Conservation (phyloP, 2,113 vertebrate genomes). For the Solenodon paradoxus region DNA sequence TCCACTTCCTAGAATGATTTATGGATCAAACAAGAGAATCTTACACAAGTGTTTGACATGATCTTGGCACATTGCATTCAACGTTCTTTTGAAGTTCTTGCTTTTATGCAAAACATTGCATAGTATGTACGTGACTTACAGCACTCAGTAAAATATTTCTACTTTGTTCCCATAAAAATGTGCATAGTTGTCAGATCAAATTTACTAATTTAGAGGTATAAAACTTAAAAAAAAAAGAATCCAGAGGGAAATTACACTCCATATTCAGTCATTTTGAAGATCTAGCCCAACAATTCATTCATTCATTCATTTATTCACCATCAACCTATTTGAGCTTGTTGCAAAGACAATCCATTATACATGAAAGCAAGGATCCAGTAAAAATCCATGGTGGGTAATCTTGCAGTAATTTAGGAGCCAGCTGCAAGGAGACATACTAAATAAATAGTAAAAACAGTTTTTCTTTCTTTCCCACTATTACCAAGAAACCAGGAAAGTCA, state of each 20-base stretch:
- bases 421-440: background rate
- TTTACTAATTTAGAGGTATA: background rate
- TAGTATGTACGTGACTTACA: background rate
- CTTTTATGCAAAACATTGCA: background rate
- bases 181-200: background rate
- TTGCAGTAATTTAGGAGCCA: background rate
- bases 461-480: background rate
- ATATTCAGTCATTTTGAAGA: background rate
- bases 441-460: background rate
- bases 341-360: background rate
- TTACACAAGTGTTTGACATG: background rate
- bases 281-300: background rate
- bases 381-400: background rate
- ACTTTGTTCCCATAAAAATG: background rate
- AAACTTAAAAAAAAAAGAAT: background rate
- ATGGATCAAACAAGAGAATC: background rate
- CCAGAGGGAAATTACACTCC: no score
- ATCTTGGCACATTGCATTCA: background rate
- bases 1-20: background rate
- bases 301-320: no score
- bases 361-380: background rate
- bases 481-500: background rate
- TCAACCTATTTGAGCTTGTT: background rate
- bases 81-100: background rate
- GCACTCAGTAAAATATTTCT: background rate